Percentiles rank a stretch among this genome's conserved stretches.
Evolutionary conservation across 2,113 vertebrate species (phyloP).

Genomic region (Trichomycterus rosablanca): DNA sequence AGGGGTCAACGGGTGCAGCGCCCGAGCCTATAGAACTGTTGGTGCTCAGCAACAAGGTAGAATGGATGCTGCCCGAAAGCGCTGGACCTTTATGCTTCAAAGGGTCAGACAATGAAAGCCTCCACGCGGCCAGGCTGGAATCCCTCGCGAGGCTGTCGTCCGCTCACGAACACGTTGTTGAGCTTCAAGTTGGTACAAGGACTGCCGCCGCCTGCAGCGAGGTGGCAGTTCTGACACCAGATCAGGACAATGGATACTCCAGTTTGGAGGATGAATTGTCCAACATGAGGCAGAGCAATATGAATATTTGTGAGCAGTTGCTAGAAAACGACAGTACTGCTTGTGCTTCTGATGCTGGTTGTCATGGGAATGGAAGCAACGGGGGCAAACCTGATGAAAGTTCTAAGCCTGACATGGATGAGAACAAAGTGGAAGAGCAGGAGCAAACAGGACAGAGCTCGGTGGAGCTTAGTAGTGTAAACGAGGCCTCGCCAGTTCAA

Average conservation of each 20-base stretch:
- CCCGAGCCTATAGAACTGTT: slow-evolving; percentile 38
- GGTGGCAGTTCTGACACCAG: slow-evolving; percentile 60
- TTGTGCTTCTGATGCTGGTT: slow-evolving; percentile 3
- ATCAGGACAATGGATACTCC: slow-evolving; percentile 68
- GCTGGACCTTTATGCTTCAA: slow-evolving; percentile 54
- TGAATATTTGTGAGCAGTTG: slow-evolving; percentile 11
- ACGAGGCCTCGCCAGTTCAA: neutral
- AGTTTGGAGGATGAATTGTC: slow-evolving; percentile 82
- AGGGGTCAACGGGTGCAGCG: slow-evolving; percentile 33
- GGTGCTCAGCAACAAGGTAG: slow-evolving; percentile 26
- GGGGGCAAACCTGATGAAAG: neutral
- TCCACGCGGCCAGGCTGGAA: slow-evolving; percentile 40
- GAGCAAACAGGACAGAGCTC: neutral
- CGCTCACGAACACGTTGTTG: slow-evolving; percentile 11
- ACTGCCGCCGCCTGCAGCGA: slow-evolving; percentile 42
- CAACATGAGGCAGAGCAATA: slow-evolving; percentile 20
- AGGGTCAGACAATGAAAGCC: slow-evolving; percentile 48
- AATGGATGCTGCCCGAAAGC: slow-evolving; percentile 52
- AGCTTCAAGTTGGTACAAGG: slow-evolving; percentile 17
- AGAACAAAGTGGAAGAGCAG: slow-evolving; percentile 1
- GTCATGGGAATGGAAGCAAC: slow-evolving; percentile 8
- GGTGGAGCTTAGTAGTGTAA: neutral
- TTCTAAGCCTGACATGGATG: neutral
- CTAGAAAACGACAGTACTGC: neutral
- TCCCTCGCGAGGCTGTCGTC: slow-evolving; percentile 22